Percentiles rank a stretch among this genome's conserved stretches.
These are phyloP conservation scores for Echinarachnius parma DNA, from an alignment of 53 echinoderm and acorn worm species.

Conservation along the genomic window DNA sequence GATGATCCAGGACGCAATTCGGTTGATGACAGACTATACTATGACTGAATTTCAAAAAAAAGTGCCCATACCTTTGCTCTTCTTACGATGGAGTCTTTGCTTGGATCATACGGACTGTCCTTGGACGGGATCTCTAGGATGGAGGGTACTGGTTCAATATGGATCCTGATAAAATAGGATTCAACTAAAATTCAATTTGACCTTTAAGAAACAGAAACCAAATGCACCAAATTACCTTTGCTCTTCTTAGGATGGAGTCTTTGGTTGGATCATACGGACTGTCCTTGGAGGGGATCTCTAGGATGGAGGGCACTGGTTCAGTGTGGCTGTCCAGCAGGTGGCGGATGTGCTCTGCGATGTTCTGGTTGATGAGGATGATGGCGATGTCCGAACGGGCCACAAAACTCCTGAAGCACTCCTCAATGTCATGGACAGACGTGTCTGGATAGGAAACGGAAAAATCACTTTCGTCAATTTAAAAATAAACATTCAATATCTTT, in stretches of 20 bases:
- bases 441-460: too few species aligned
- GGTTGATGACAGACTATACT: too few species aligned
- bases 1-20: too few species aligned
- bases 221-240: too few species aligned
- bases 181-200: too few species aligned
- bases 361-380: constrained; percentile 96
- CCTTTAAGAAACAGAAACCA: too few species aligned
- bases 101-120: constrained; percentile 97
- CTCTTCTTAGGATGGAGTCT: constrained; percentile 95
- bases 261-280: constrained; percentile 96
- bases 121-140: constrained; percentile 95
- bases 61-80: constrained; percentile 98
- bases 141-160: constrained; percentile 85
- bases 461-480: too few species aligned
- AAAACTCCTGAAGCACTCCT: constrained; percentile 84
- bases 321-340: constrained; percentile 86
- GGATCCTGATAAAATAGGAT: too few species aligned
- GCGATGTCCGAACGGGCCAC: constrained; percentile 72
- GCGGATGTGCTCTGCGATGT: constrained; percentile 89
- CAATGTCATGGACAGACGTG: constrained; percentile 92
- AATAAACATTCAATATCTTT: too few species aligned
- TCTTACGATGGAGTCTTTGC: constrained; percentile 89
- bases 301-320: constrained; percentile 77
- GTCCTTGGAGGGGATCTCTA: constrained; percentile 97
- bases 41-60: too few species aligned